Base-by-base conservation (phyloP, 2,888 invertebrate genomes). In the Papilio gigon region DNA sequence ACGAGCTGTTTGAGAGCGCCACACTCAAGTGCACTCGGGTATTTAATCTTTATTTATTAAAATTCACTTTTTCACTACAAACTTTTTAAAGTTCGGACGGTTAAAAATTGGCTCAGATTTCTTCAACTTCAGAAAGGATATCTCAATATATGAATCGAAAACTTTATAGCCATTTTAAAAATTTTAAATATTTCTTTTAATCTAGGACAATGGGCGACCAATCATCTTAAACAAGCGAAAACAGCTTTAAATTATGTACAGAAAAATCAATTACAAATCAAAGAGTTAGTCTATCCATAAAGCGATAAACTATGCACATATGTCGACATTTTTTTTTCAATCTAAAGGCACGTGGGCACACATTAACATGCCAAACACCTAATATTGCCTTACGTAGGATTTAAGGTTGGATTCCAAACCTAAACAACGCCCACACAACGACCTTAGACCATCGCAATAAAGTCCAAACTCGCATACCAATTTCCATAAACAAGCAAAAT, bases 341-440 rank as follows among this genome's bases (percentile, higher is more conserved):
- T 4, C 14, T 12, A 67, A 61, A 62, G n/a, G 11, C 40, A 65
- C 68, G 71, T 72, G 71, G 75, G 74, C 67, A 71, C 67, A 56
- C 69, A 77, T 78, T 72, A 76, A 75, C 77, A 80, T 76, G 74
- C 75, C 71, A 70, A 73, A 69, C 68, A 68, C 71, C 69, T 50
- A 74, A 68, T 73, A 72, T 75, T 74, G 77, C 75, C 72, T 73
- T 76, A 72, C 75, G 76, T 76, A 75, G 73, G 73, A 61, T 71
- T 73, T 77, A 78, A 77, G 75, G 77, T 78, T 75, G 72, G 68
- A 70, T 77, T 73, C 72, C 65, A 77, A 75, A 76, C 61, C 42
- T 22, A 64, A 59, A 58, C 17, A 30, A 30, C 35, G 53, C 68
- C 63, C 30, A 60, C 65, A 17, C 40, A 14, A 35, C 59, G 64